These are phyloP conservation scores for Chalcis sispes DNA, from an alignment of 2,888 invertebrate species.

Conservation along the genomic window DNA sequence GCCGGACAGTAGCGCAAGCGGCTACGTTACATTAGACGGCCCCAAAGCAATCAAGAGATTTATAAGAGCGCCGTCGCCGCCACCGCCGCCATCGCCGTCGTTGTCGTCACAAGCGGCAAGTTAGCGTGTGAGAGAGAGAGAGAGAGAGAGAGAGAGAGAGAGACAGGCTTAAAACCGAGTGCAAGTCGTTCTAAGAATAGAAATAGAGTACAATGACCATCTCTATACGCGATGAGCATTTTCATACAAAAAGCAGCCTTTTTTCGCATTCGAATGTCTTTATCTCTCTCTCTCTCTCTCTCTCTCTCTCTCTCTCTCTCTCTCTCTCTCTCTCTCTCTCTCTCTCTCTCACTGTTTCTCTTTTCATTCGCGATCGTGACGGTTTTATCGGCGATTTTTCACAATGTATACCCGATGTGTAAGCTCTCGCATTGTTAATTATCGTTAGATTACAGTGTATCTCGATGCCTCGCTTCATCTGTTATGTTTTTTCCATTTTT, in stretches of 20 bases:
- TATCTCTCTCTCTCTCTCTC: not conserved
- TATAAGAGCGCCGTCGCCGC: slow-evolving; percentile 52
- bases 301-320: not conserved
- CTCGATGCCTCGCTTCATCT: no score
- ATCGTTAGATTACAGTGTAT: no score
- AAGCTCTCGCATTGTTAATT: no score
- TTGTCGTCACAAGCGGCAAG: no score
- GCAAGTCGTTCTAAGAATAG: slow-evolving; percentile 60
- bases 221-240: slow-evolving; percentile 50
- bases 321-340: not conserved
- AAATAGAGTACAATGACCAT: slow-evolving; percentile 62
- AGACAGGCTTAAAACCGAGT: slow-evolving; percentile 46
- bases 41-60: slow-evolving; percentile 59
- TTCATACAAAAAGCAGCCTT: slow-evolving; percentile 44
- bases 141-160: slow-evolving; percentile 23
- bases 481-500: no score
- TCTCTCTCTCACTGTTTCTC: not conserved
- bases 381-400: no score
- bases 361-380: no score
- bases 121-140: slow-evolving; percentile 18
- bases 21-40: slow-evolving; percentile 54
- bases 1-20: slow-evolving; percentile 30
- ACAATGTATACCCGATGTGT: no score
- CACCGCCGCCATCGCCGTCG: slow-evolving; percentile 48
- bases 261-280: no score